Evolutionary conservation across 2,888 invertebrate genomes (phyloP), one percentile per base, ranked within the genome.

Genomic region (Aleiodes testaceus): DNA sequence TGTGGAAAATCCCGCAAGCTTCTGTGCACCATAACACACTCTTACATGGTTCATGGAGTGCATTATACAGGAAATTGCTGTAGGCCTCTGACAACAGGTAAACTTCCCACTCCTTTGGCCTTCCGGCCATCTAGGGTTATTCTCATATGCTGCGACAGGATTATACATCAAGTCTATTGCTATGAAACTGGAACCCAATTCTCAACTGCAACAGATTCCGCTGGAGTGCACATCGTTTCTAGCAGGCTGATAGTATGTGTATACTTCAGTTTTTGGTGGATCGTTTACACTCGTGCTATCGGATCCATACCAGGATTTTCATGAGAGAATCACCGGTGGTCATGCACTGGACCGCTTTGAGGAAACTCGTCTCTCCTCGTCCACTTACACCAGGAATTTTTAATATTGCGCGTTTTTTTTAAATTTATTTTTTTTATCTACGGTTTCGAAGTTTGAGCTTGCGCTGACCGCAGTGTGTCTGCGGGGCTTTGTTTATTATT

Each of bases 301-400:
- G 16, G 59, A 59, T 59, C 59, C 59, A 59, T 26, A 42, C 26
- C 59, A 63, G 72, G 67, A 75, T 75, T 73, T 71, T 52, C 20
- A 72, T 67, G 73, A 50, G 71, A 67, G 69, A 75, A 69, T 59
- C 63, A 64, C 66, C 30, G 49, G 2, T 67, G 68, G 70, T 69
- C 64, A 47, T 69, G 49, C 45, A 59, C 42, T 52, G 64, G 55
- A 68, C 64, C 66, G 72, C 77, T 76, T 76, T 73, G 73, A 78
- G 74, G 75, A 59, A 59, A 73, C 69, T 36, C 36, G 6, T 36
- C 36, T 36, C 36, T 36, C 36, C 78, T 75, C 74, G 11, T 36
- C 9, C 9, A 7, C 36, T 36, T 36, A 36, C 36, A 36, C 36
- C 78, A 69, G 72, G 73, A 78, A 77, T 79, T 78, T 79, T 79